Base-by-base conservation (phyloP, 2,113 vertebrate species). In the Seriola rivoliana region DNA sequence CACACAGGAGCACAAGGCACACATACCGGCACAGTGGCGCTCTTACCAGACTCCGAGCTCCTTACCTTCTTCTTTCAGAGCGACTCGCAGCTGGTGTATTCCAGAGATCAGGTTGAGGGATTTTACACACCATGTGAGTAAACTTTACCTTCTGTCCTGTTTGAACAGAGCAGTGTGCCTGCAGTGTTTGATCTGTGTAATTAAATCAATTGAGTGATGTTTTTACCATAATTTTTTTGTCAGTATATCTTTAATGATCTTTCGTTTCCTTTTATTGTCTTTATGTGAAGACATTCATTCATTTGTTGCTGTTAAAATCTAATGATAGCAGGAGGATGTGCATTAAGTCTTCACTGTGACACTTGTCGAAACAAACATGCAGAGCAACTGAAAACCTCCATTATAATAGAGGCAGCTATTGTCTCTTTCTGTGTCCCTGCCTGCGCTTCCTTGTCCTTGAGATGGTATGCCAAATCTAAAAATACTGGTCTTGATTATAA, bases 401-500 rank as follows among this genome's bases (percentile, higher is more conserved):
- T 57, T 62, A 21, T 63, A 23, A 48, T n/a, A 52, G 8, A 48
- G 66, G 38, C 34, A 78, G 32, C 57, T 78, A 67, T 50, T 65
- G 72, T 81, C 29, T 55, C 59, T 80, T 34, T 75, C 64, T 85
- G 12, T 55, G n/a, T 58, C n/a, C 2, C 75, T 68, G 68, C 32
- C 38, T 63, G 54, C 48, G 42, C 80, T 72, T 71, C 57, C 68
- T 79, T 65, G 78, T 83, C 73, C 78, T 59, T 71, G 46, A 59
- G 38, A 40, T 38, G 29, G 48, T 80, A 78, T 80, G 75, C 75
- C 68, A 77, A 23, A 86, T 88, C 87, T 91, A 90, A 86, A 93
- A 91, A 91, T 91, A 91, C 84, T 81, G 63, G 64, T 85, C 69
- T 82, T 75, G 81, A 81, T 85, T 86, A 58, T 81, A 91, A 85